Percentiles rank a stretch among this genome's conserved stretches.
These are phyloP conservation scores for Eupleurogrammus muticus DNA, from an alignment of 2,797 vertebrate species.

Conservation along the genomic window DNA sequence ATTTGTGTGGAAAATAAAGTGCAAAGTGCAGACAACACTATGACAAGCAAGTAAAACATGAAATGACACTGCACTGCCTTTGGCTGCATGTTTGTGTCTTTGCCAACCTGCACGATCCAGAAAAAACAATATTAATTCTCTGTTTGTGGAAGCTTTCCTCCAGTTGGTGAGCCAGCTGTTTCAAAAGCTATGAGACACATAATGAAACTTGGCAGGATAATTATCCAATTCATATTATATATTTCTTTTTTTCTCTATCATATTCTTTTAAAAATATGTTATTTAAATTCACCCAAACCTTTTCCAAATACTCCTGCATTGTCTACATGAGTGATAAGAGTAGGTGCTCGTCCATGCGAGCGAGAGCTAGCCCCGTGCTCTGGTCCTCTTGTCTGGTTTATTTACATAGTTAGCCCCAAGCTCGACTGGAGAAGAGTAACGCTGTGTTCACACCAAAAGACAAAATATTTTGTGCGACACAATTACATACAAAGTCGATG, in stretches of 20 bases:
- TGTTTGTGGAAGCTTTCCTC: neutral
- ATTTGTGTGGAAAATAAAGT: neutral
- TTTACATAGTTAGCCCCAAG: constrained; percentile 3
- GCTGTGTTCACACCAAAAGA: no score
- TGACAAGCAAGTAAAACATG: constrained; percentile 23
- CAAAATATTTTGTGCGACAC: no score
- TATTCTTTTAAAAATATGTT: neutral
- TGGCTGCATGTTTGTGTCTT: constrained; percentile 11
- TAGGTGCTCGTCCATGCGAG: neutral
- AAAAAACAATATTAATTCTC: neutral
- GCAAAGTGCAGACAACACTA: constrained; percentile 5
- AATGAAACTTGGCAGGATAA: neutral
- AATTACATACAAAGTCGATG: no score
- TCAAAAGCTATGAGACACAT: neutral
- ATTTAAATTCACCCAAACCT: constrained; percentile 9
- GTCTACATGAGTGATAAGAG: constrained; percentile 20
- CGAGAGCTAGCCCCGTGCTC: neutral
- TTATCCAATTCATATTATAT: neutral
- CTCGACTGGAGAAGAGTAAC: neutral
- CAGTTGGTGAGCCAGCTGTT: neutral
- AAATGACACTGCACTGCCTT: constrained; percentile 26
- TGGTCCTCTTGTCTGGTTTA: constrained; percentile 12
- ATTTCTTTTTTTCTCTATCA: neutral
- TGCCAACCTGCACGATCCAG: constrained; percentile 13
- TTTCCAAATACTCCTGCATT: constrained; percentile 19